phyloP scores from a whole-genome alignment of 2,888 invertebrate species.

The Trissolcus japonicus region DNA sequence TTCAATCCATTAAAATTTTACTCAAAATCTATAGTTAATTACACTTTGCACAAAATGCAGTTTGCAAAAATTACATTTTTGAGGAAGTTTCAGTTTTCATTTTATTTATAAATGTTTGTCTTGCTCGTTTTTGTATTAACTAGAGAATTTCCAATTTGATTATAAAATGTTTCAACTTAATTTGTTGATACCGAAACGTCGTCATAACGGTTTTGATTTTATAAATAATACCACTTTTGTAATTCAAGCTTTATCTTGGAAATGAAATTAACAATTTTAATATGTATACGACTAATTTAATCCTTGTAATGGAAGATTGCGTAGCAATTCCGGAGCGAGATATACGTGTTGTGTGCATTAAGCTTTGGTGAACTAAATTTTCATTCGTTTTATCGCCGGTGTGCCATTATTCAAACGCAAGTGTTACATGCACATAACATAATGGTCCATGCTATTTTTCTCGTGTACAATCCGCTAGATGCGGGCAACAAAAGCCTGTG shows the following conservation, averaged over 20 bases:
- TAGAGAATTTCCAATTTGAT: conserved; percentile 18
- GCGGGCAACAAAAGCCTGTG: conserved; percentile 2
- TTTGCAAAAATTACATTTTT: conserved; percentile 34
- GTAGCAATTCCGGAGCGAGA: too few relatives aligned
- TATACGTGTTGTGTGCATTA: too few relatives aligned
- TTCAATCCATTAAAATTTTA: conserved; percentile 19
- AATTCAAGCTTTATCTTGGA: too few relatives aligned
- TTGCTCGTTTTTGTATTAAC: conserved; percentile 17
- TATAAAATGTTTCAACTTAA: not conserved
- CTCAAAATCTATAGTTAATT: conserved; percentile 26
- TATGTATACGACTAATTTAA: too few relatives aligned
- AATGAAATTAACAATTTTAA: too few relatives aligned
- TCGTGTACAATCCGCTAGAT: not conserved
- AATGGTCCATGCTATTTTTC: conserved; percentile 8
- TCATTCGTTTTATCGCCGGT: too few relatives aligned
- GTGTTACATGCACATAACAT: conserved; percentile 16
- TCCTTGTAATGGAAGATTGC: too few relatives aligned
- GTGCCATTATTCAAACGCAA: conserved; percentile 17
- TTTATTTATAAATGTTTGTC: conserved; percentile 21
- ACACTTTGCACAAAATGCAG: conserved; percentile 17
- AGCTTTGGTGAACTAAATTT: too few relatives aligned
- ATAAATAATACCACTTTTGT: too few relatives aligned
- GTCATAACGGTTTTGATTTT: too few relatives aligned
- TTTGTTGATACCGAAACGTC: too few relatives aligned
- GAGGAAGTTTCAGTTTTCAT: conserved; percentile 23